phyloP scores from a whole-genome alignment of 2,797 vertebrate genomes.

The Thaleichthys pacificus region DNA sequence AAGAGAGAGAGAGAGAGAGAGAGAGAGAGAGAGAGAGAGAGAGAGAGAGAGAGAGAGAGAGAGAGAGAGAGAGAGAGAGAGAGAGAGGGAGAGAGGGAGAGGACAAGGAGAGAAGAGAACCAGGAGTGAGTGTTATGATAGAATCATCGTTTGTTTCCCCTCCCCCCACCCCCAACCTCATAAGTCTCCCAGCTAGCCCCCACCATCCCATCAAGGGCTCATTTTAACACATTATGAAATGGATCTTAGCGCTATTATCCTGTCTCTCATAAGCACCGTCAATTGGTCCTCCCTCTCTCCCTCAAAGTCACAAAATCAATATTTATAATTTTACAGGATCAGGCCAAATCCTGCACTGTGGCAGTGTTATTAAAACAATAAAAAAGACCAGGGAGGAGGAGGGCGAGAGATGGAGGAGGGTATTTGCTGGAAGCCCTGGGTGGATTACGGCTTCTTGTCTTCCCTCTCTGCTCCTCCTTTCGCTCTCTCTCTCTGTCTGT shows the following conservation, averaged over 20 bases:
- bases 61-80: constrained; percentile 26
- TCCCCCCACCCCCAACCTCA: too few species aligned
- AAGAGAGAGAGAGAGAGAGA: not conserved
- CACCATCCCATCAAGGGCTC: constrained; percentile 19
- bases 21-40: not conserved
- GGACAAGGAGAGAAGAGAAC: too few species aligned
- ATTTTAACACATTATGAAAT: constrained; percentile 51
- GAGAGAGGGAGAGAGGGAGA: not conserved
- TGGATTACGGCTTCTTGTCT: constrained; percentile 58
- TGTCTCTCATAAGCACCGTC: constrained; percentile 38
- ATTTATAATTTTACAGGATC: constrained; percentile 79
- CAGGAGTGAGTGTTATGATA: too few species aligned
- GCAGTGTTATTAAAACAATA: constrained; percentile 78
- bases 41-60: constrained; percentile 24
- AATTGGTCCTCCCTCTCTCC: constrained; percentile 31
- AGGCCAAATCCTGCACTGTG: constrained; percentile 68
- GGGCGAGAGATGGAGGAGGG: constrained; percentile 32
- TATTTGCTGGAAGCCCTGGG: constrained; percentile 66
- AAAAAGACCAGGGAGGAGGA: constrained; percentile 60
- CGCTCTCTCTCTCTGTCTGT: constrained; percentile 20
- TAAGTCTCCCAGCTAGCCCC: too few species aligned
- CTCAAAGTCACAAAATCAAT: constrained; percentile 72
- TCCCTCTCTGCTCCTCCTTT: constrained; percentile 31
- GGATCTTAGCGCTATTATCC: constrained; percentile 51
- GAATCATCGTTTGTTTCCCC: too few species aligned